These are phyloP conservation scores for Lasioglossum lativentre DNA, from an alignment of 2,888 invertebrate species.

Conservation along the genomic window DNA sequence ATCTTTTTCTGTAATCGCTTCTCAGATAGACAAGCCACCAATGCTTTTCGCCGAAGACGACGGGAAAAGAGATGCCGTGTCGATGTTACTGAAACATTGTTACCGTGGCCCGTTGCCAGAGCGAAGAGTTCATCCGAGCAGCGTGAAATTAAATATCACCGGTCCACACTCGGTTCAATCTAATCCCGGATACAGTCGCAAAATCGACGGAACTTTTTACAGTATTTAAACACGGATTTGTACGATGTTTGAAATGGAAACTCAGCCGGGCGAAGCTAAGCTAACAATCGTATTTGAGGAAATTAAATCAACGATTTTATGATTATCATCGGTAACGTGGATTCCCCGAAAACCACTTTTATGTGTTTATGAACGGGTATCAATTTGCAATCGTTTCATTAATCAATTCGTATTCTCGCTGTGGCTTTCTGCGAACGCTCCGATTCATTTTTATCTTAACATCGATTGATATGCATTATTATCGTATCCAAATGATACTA, in stretches of 20 bases:
- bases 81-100: constrained; percentile 46
- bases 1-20: not conserved
- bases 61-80: constrained; percentile 26
- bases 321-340: constrained; percentile 34
- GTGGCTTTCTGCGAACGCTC: not conserved
- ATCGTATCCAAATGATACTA: too few relatives aligned
- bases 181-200: constrained; percentile 92
- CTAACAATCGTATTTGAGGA: constrained; percentile 50
- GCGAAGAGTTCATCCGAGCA: constrained; percentile 88
- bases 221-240: constrained; percentile 72
- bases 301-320: constrained; percentile 52
- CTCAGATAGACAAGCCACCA: constrained; percentile 1
- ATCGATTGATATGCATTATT: too few relatives aligned
- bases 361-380: constrained; percentile 24
- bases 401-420: not conserved
- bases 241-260: constrained; percentile 55
- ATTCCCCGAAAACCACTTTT: not conserved
- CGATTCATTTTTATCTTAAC: too few relatives aligned
- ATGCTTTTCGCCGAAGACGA: not conserved
- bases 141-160: constrained; percentile 92
- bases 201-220: constrained; percentile 87
- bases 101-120: constrained; percentile 59
- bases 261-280: constrained; percentile 22
- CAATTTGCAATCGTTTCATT: constrained; percentile 5
- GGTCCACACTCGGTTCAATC: constrained; percentile 92